Conservation (phyloP, 2,113 vertebrate species). For the Zapornia atra region DNA sequence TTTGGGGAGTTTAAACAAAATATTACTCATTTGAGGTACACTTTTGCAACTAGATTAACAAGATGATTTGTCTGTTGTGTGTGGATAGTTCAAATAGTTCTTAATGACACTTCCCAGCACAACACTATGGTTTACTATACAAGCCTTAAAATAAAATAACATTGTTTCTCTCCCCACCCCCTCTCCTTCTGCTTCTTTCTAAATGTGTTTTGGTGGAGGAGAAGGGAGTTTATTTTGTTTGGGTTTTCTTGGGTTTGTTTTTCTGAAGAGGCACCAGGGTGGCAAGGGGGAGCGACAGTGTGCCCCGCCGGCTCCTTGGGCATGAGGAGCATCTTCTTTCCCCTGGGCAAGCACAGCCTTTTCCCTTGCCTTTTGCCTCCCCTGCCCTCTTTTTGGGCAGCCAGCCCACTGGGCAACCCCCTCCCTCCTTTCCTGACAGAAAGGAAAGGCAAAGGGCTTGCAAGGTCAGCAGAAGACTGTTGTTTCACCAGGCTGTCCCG, state of each 20-base stretch:
- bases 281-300: accelerated
- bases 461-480: background rate
- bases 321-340: background rate
- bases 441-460: background rate
- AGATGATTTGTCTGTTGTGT: background rate
- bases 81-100: background rate
- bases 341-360: background rate
- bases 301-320: background rate
- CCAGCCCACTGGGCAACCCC: background rate
- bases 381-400: background rate
- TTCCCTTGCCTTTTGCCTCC: background rate
- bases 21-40: background rate
- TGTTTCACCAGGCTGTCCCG: background rate
- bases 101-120: background rate
- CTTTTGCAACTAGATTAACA: background rate
- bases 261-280: background rate
- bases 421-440: background rate
- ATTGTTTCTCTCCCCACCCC: background rate
- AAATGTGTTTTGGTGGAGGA: background rate
- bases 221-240: conserved; percentile 32
- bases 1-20: background rate
- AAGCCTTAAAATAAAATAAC: conserved; percentile 10
- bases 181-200: background rate
- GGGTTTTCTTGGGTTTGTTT: conserved; percentile 26
- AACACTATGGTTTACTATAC: background rate